Base-by-base conservation (phyloP, 2,888 invertebrate species). In the Scaeva pyrastri region DNA sequence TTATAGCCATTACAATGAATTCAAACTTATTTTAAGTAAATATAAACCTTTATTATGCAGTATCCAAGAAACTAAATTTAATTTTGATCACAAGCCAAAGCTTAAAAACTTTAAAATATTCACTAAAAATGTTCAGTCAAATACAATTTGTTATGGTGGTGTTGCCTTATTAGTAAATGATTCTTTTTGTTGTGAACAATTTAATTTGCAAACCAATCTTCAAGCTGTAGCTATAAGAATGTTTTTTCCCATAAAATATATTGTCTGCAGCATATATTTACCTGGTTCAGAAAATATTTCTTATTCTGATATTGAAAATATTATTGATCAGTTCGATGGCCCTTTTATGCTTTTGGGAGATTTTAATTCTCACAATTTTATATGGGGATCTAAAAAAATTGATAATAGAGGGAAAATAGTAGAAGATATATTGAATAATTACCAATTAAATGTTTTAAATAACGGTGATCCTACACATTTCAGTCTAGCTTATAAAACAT, bases 1-100 rank as follows among this genome's bases (percentile, higher is more conserved):
- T 21, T 62, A 26, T 64, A 39, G 58, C 31, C 70, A 81, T 26
- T 64, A 55, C 10, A 48, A 81, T 64, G 75, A 73, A 75, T 64
- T 81, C 16, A 55, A 76, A 72, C 71, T 76, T 39, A 26, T 82
- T 19, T 14, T 43, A 31, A 26, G 36, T 21, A 82, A 76, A 71
- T 76, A 71, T 19, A 74, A 76, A 8, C 66, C 71, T 43, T 23
- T 82, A n/a, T 50, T 72, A 12, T 56, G 64, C 14, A 56, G 76
- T 26, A 58, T 76, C 14, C 64, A 55, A 55, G 55, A 55, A 55
- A 55, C 55, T 31, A 55, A 55, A 31, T 55, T 55, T 31, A 58
- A 58, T 31, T 26, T 23, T 36, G 58, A 58, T 36, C 58, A 58
- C 12, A 8, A 8, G 8, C 58, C 58, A 36, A 58, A 58, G 36